Evolutionary conservation across 2,888 invertebrate genomes (phyloP), one percentile per base, ranked within the genome.

Genomic region (Vesta saturnalis): DNA sequence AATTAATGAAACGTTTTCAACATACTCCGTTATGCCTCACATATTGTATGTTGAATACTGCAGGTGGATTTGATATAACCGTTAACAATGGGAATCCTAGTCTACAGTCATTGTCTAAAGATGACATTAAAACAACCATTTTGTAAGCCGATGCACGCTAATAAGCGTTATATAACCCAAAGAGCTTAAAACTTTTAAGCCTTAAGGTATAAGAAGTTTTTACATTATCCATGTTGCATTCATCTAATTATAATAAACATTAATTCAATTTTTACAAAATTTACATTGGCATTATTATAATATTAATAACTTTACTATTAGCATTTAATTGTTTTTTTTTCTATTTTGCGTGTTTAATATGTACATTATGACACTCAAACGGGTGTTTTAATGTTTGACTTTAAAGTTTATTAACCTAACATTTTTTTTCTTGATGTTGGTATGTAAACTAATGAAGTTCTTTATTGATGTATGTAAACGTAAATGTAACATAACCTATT

Each of bases 71-170:
- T n/a, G 21, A 52, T 52, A 19, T 21, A 52, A 18, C 52, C 6
- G 52, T 8, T 12, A 52, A 52, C 52, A 52, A 52, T 52, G 52
- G 19, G 52, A 47, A 16, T 16, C 47, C 15, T 16, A 15, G 12
- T 8, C 15, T 16, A 47, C 16, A 47, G 12, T 52, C 52, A 52
- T 52, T 52, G 52, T 52, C 19, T 52, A 52, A 16, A 52, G 52
- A 52, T 52, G 52, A 52, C 52, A 52, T 12, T 52, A 52, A 52
- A 52, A 52, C 19, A 52, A 18, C 18, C 52, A 52, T 52, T 52
- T n/a, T n/a, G 19, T 52, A 21, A 52, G 52, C 52, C 19, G 52
- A 52, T 52, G 52, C 52, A 52, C n/a, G 52, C 19, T 52, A 52
- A 52, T 52, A 52, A 52, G 52, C 52, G 52, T 52, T 19, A 21